These are phyloP conservation scores for Mungos mungo DNA, from an alignment of 2,113 vertebrate species.

Conservation along the genomic window DNA sequence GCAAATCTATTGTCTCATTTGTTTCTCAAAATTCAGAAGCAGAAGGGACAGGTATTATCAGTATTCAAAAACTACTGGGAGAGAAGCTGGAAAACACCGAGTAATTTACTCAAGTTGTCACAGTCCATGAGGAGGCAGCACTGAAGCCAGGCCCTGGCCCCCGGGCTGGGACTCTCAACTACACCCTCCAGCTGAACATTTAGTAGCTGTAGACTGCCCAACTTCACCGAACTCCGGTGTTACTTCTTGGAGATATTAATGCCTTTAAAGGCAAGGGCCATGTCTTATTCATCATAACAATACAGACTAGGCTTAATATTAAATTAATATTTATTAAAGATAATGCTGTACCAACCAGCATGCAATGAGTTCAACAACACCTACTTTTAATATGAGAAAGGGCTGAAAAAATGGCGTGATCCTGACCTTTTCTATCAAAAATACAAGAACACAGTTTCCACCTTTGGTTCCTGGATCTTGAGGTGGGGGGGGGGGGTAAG, in stretches of 20 bases:
- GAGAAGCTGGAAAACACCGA: neutral
- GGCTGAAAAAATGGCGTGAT: neutral
- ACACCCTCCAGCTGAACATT: neutral
- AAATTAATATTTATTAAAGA: slow-evolving; percentile 42
- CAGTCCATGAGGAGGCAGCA: neutral
- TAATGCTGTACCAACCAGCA: neutral
- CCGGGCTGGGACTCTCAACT: neutral
- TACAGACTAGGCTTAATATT: neutral
- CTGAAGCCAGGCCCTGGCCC: neutral
- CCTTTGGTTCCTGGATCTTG: neutral
- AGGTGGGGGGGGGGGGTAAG: rapidly evolving
- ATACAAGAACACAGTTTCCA: neutral
- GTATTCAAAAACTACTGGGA: neutral
- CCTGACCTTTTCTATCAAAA: neutral
- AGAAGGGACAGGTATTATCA: neutral
- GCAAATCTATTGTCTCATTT: neutral
- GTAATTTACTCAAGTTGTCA: neutral
- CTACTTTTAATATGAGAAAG: neutral
- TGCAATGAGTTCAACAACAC: neutral
- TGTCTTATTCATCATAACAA: neutral
- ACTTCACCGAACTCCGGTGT: neutral
- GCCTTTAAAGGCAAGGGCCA: neutral
- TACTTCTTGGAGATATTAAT: slow-evolving; percentile 33
- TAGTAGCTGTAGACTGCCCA: neutral
- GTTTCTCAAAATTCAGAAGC: slow-evolving; percentile 41